phyloP scores from a whole-genome alignment of 1,140 invertebrate genomes.

The Drosophila parabipectinata region DNA sequence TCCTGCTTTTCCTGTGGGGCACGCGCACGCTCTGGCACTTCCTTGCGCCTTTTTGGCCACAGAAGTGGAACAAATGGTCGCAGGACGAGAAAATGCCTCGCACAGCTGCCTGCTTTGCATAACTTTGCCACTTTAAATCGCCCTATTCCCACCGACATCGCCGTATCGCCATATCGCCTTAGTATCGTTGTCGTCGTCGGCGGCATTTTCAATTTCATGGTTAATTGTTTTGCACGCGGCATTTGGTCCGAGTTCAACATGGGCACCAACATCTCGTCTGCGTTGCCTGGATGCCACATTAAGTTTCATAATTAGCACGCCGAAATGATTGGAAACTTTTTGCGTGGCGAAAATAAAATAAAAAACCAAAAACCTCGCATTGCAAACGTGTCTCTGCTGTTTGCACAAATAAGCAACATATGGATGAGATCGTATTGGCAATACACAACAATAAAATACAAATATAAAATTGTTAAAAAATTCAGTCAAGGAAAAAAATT shows the following conservation, averaged over 20 bases:
- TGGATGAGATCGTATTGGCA: conserved; percentile 56
- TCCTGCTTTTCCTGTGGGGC: conserved; percentile 48
- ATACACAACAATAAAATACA: not conserved
- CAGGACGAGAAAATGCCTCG: conserved; percentile 65
- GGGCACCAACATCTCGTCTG: conserved; percentile 35
- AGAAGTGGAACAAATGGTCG: conserved; percentile 81
- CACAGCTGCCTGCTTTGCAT: conserved; percentile 74
- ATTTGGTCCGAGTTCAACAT: conserved; percentile 67
- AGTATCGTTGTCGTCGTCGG: conserved; percentile 25
- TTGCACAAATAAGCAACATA: conserved; percentile 75
- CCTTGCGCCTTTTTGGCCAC: conserved; percentile 79
- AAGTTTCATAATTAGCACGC: conserved; percentile 80
- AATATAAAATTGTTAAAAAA: not conserved
- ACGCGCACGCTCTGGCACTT: conserved; percentile 80
- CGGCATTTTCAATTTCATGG: conserved; percentile 82
- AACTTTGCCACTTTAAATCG: conserved; percentile 65
- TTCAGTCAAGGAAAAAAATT: no score
- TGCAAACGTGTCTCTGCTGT: conserved; percentile 48
- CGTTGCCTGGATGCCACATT: conserved; percentile 69
- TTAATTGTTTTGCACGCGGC: conserved; percentile 82
- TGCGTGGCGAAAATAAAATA: conserved; percentile 30
- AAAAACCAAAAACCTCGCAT: conserved; percentile 9
- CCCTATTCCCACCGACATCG: conserved; percentile 32
- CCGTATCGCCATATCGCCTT: not conserved
- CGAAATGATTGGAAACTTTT: conserved; percentile 70